phyloP scores from a whole-genome alignment of 2,113 vertebrate species.

The Gambusia affinis region DNA sequence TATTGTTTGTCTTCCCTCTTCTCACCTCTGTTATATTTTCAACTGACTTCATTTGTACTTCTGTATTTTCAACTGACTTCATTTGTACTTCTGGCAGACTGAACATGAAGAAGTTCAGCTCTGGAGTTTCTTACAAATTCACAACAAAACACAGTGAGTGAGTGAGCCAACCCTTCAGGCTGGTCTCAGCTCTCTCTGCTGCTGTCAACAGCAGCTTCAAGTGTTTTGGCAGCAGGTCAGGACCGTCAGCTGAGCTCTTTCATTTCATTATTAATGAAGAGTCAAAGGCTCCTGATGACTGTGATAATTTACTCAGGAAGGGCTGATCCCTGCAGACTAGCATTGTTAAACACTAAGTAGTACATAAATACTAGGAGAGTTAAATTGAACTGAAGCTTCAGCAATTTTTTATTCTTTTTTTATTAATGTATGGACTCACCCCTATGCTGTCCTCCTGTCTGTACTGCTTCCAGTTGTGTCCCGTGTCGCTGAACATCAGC shows the following conservation, averaged over 20 bases:
- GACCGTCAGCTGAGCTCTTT: conserved; percentile 52
- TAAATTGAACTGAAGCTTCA: not conserved
- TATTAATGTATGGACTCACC: conserved; percentile 77
- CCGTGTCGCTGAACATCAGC: conserved; percentile 91
- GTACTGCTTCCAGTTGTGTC: conserved; percentile 91
- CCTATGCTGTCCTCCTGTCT: conserved; percentile 89
- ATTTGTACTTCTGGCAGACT: not conserved
- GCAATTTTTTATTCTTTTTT: not conserved
- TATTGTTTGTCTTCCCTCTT: not conserved
- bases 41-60: too few species aligned
- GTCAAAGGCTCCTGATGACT: conserved; percentile 61
- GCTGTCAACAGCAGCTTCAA: conserved; percentile 44
- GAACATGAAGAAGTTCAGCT: not conserved
- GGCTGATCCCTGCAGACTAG: conserved; percentile 37
- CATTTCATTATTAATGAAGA: conserved; percentile 59
- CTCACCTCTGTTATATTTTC: not conserved
- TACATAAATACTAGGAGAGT: conserved; percentile 8
- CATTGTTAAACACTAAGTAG: not conserved
- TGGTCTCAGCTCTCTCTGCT: conserved; percentile 1
- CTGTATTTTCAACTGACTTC: too few species aligned
- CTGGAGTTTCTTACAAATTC: not conserved
- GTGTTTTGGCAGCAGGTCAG: conserved; percentile 55
- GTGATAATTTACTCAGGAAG: conserved; percentile 56
- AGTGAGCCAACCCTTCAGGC: not conserved
- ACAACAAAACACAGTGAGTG: not conserved